Base-by-base conservation (phyloP, 2,797 vertebrate species). In the Myotis vivesi region DNA sequence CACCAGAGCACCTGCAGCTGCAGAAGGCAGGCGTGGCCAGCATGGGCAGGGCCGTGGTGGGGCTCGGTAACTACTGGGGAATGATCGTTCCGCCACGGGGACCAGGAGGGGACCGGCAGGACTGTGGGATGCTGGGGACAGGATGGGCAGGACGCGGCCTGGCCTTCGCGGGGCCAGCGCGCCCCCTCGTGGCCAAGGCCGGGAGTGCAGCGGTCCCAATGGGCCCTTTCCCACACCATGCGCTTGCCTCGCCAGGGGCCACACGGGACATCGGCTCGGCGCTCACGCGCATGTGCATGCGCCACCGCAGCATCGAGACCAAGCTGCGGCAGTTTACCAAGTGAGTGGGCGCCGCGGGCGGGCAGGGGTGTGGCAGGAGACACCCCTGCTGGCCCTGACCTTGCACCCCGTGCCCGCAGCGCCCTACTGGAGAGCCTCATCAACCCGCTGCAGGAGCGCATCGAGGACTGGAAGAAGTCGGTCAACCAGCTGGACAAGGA, bases 381-480 rank as follows among this genome's bases (percentile, higher is more conserved):
- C 30, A 15, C 59, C 41, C 44, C 7, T 30, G 25, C 76, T 0
- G 5, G 38, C 33, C 51, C 92, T 96, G 87, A 96, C 71, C 64
- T 13, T 13, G 0, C 66, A 6, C 19, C 71, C 75, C 73, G 73
- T n/a, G 2, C 66, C 92, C 87, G 4, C 97, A 99, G 99, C 0
- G 98, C 98, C 92, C 99, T 99, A 92, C 99, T 99, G 99, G 99
- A 99, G 97, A 99, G 99, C 94, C 98, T 99, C 96, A 99, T 99
- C 83, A 99, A 98, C 87, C 99, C 99, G 0, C 98, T 99, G 59
- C 99, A 99, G 98, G 99, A 99, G 98, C 98, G 99, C 97, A 99
- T 99, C 62, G 99, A 99, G 97, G 99, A 99, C 97, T 99, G 99
- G 99, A 99, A 99, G 97, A 99, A 99, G 98, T 99, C 99, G 0